Base-by-base conservation (phyloP, 2,113 vertebrate species). In the Myiagra hebetior region DNA sequence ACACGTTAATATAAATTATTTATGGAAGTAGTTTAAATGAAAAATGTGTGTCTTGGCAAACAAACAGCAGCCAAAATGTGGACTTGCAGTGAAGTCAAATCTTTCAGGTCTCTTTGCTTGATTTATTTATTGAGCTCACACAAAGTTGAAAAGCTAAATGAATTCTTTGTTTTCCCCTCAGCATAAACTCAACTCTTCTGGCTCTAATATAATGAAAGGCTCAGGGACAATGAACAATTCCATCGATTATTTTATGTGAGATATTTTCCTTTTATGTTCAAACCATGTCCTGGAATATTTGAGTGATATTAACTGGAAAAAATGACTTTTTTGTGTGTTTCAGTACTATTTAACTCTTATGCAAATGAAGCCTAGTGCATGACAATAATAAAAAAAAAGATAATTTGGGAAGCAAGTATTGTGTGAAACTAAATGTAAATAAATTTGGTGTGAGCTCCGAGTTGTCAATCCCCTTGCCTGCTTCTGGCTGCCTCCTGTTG, bases 121-220 rank as follows among this genome's bases (percentile, higher is more conserved):
- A 60, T 82, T 91, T 73, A 73, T 90, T 85, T 91, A 49, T 62
- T 82, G 85, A 80, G 24, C 44, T 87, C 80, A 46, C 31, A n/a
- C 13, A 2, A 22, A 78, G 52, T 35, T 21, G 62, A 64, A 75
- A 85, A 80, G 57, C 85, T 85, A 49, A 95, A 94, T 87, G 70
- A 60, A 22, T 85, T 82, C 78, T 91, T 94, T 96, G 84, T 94
- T 82, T 91, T 62, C 55, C 52, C 23, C 19, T 87, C 73, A 56
- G 37, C 44, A n/a, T 41, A 67, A 86, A 81, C 11, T 55, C 17
- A 59, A 13, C 37, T 78, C 81, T 47, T 85, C 44, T 64, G 65
- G 20, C 44, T 87, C 4, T 39, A 19, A 44, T 47, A 30, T 56
- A 46, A 27, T 33, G 81, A 73, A 92, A 47, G 26, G 52, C 60